Percentiles rank a stretch among this genome's conserved stretches.
These are phyloP conservation scores for Drosophila varians DNA, from an alignment of 1,140 invertebrate genomes.

Conservation along the genomic window DNA sequence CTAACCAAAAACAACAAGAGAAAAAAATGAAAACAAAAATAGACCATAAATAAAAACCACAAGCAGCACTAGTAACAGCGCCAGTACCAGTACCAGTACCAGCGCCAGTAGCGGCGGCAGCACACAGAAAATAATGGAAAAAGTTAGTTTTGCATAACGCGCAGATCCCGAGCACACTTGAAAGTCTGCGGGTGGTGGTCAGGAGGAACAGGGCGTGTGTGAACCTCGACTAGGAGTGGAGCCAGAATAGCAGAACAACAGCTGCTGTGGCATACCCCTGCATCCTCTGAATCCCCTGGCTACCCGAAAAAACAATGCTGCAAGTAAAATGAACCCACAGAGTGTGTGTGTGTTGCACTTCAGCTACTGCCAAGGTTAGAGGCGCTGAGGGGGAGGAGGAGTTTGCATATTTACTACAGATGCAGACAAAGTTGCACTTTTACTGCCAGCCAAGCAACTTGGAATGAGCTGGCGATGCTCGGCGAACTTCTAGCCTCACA, in stretches of 20 bases:
- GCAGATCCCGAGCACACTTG: constrained; percentile 65
- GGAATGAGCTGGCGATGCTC: constrained; percentile 47
- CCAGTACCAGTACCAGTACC: too few relatives aligned
- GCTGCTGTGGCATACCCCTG: constrained; percentile 39
- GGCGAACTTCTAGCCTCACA: constrained; percentile 5
- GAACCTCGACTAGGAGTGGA: constrained; percentile 26
- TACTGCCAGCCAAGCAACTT: constrained; percentile 52
- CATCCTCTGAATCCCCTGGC: constrained; percentile 1
- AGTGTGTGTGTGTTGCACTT: constrained; percentile 11
- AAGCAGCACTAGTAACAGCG: constrained; percentile 36
- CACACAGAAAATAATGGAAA: constrained; percentile 78
- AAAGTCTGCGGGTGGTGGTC: constrained; percentile 43
- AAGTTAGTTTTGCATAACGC: constrained; percentile 81
- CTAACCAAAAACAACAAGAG: constrained; percentile 71
- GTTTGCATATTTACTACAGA: constrained; percentile 44
- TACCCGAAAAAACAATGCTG: constrained; percentile 40
- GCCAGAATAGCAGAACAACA: constrained; percentile 42
- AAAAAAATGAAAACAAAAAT: constrained; percentile 74
- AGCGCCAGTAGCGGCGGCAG: constrained; percentile 28
- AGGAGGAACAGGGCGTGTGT: constrained; percentile 35
- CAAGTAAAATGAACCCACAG: constrained; percentile 19
- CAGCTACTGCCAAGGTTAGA: constrained; percentile 56
- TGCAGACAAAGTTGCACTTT: constrained; percentile 75
- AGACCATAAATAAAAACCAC: constrained; percentile 79
- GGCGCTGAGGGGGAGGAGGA: constrained; percentile 7